A percentile compares a stretch with the other conserved stretches of the same genome.
Conservation (phyloP, 23 tunicate genomes). For the Clavelina lepadiformis region DNA sequence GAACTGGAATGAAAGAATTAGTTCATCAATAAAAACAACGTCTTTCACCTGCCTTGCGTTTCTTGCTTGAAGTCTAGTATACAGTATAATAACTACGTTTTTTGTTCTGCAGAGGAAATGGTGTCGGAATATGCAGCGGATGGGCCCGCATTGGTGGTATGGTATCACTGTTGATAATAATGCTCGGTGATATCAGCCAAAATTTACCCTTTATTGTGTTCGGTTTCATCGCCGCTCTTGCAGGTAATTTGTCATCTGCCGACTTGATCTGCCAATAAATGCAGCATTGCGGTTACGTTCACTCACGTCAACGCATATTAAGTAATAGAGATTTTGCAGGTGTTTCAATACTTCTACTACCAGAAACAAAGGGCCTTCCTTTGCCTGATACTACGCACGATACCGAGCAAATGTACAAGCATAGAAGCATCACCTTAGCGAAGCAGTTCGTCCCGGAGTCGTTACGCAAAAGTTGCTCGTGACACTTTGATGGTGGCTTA, state of each 20-base stretch:
- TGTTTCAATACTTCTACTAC: conserved; percentile 37
- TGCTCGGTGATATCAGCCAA: conserved; percentile 30
- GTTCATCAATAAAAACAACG: too few species aligned
- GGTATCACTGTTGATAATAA: conserved; percentile 30
- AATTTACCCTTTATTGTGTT: conserved; percentile 56
- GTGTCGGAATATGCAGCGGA: conserved; percentile 79
- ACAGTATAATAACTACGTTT: too few species aligned
- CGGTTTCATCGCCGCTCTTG: conserved; percentile 53
- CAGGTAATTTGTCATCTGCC: conserved; percentile 31
- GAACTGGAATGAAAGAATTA: too few species aligned
- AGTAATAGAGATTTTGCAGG: conserved; percentile 35
- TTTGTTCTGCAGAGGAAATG: conserved; percentile 60
- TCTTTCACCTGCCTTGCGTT: too few species aligned
- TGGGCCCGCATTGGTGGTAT: conserved; percentile 62
- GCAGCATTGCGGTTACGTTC: too few species aligned
- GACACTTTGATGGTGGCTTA: too few species aligned
- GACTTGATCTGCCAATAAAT: not conserved
- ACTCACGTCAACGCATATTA: too few species aligned
- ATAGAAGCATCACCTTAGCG: conserved; percentile 18
- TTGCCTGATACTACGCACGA: conserved; percentile 77
- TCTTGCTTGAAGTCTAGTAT: too few species aligned
- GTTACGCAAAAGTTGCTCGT: conserved; percentile 2
- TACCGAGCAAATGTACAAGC: conserved; percentile 31
- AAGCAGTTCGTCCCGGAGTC: conserved; percentile 32
- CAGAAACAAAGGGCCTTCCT: conserved; percentile 64